Evolutionary conservation across 2,888 invertebrate species (phyloP).

Genomic region (Ceriagrion tenellum): DNA sequence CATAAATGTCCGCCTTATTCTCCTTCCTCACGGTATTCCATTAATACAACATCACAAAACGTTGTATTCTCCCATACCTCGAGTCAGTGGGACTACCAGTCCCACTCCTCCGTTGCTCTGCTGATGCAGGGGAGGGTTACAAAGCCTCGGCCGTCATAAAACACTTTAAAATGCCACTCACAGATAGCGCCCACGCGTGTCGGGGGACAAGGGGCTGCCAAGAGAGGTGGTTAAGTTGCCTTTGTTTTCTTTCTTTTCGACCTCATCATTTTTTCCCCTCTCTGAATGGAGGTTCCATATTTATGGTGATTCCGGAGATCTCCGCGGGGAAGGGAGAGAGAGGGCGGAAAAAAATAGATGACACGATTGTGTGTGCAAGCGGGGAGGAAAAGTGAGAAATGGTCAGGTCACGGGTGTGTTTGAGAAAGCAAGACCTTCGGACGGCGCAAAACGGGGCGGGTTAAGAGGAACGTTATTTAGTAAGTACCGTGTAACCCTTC

Average conservation of each 20-base stretch:
- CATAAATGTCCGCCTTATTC: background rate
- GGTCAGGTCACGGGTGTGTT: background rate
- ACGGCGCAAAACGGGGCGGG: background rate
- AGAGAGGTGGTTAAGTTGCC: background rate
- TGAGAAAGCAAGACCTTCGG: no score
- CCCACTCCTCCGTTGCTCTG: background rate
- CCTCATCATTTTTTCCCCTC: background rate
- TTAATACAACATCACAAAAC: background rate
- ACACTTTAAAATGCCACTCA: slow-evolving; percentile 18
- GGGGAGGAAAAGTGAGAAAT: background rate
- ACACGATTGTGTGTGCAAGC: background rate
- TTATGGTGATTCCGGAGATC: slow-evolving; percentile 6
- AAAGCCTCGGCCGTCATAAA: slow-evolving; percentile 6
- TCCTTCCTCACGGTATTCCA: background rate
- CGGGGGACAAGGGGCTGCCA: background rate
- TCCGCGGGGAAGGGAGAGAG: background rate
- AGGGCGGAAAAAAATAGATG: background rate
- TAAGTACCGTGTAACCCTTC: background rate
- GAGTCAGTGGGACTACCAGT: background rate
- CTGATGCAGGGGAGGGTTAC: background rate
- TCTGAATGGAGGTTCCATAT: slow-evolving; percentile 1
- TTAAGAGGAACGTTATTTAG: background rate
- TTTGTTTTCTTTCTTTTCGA: background rate
- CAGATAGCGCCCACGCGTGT: background rate
- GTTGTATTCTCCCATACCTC: background rate